Evolutionary conservation across 2,113 vertebrate species (phyloP).

Genomic region (Emydura subglobosa): DNA sequence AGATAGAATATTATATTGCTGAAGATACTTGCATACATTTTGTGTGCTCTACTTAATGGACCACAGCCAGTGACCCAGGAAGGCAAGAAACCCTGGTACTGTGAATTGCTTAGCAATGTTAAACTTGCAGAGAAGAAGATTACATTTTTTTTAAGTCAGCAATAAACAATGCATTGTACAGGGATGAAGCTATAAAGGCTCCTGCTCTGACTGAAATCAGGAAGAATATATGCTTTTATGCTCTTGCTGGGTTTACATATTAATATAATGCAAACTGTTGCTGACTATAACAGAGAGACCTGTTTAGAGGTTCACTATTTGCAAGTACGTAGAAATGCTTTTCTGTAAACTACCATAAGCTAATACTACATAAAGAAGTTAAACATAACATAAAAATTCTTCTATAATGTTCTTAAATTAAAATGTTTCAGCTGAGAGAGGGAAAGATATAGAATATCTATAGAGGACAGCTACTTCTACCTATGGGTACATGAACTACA

Average conservation of each 20-base stretch:
- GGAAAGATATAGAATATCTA: background rate
- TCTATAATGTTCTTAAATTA: background rate
- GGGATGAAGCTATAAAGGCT: background rate
- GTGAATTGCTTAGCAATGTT: background rate
- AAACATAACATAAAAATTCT: background rate
- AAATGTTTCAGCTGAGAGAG: background rate
- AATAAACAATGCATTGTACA: background rate
- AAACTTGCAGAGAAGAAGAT: conserved; percentile 4
- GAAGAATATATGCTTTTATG: background rate
- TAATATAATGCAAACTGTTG: background rate
- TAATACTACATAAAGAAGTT: background rate
- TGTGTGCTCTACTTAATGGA: conserved; percentile 35
- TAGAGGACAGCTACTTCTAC: background rate
- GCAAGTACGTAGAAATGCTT: background rate
- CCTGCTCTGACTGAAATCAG: background rate
- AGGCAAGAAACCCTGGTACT: background rate
- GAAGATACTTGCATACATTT: conserved; percentile 12
- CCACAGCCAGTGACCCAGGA: background rate
- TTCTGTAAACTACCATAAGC: background rate
- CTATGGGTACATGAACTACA: background rate
- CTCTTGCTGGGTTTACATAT: background rate
- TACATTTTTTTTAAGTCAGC: background rate
- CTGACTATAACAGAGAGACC: background rate
- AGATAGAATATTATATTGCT: background rate
- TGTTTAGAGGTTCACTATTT: background rate